Base-by-base conservation (phyloP, 2,888 invertebrate species). In the Spodoptera picta region DNA sequence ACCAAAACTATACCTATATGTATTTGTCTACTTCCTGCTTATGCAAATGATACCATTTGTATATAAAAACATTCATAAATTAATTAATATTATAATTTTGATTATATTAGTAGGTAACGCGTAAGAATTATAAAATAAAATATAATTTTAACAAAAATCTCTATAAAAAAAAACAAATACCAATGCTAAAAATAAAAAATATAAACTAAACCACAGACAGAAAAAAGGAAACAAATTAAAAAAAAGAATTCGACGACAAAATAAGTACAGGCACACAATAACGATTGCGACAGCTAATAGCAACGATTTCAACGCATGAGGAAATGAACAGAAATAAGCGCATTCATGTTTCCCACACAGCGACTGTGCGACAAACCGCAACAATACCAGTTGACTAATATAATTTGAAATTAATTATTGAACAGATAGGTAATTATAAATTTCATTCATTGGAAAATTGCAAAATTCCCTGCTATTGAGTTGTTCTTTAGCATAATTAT, bases 311-410 rank as follows among this genome's bases (percentile, higher is more conserved):
- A 68, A 69, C 70, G 78, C 69, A 82, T 83, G 83, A 80, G 82
- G 84, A 84, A 86, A 83, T 72, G 60, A 60, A 47, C 55, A 74
- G 65, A 77, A 76, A 69, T 60, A 60, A 65, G 50, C 52, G 11
- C 60, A 56, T 69, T 73, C 70, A 73, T 58, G 75, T 69, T 84
- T 85, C 83, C 75, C 85, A 85, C 83, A 80, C 57, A 63, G 52
- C 47, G 50, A 46, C 51, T 56, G 24, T 51, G 58, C 63, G 48
- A 52, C 56, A 56, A 54, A 64, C 47, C 12, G 23, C 24, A 61
- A 75, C 71, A 77, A 74, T 71, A 43, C 47, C 12, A 24, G 57
- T 65, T 72, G 69, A 73, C 74, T 60, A 60, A 58, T 54, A 31
- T 10, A 43, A 49, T 54, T 55, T 41, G 23, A 50, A 50, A 47